Conservation (phyloP, 2,888 invertebrate genomes). For the Megaustenia siamemsis region DNA sequence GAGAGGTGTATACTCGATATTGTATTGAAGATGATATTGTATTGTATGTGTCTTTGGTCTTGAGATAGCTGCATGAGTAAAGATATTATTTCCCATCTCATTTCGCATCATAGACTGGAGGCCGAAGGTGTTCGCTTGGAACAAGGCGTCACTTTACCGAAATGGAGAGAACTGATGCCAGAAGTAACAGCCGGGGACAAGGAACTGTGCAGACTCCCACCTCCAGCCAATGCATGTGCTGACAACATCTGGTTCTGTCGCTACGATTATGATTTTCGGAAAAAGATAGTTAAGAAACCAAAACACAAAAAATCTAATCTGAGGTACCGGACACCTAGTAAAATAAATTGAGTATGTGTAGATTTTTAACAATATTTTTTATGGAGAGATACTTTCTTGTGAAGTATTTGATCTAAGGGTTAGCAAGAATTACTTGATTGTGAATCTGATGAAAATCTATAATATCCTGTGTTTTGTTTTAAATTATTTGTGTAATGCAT, state of each 20-base stretch:
- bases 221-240: constrained; percentile 40
- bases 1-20: too few species aligned
- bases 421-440: too few species aligned
- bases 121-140: constrained; percentile 37
- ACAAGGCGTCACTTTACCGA: constrained; percentile 35
- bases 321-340: constrained; percentile 40
- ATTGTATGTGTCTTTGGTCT: too few species aligned
- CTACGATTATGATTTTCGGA: constrained; percentile 47
- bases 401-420: too few species aligned
- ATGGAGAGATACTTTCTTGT: too few species aligned
- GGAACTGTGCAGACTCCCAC: constrained; percentile 16
- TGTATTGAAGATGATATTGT: too few species aligned
- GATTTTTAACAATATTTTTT: background rate
- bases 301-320: constrained; percentile 49
- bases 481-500: too few species aligned
- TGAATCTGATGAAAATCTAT: too few species aligned
- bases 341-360: background rate
- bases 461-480: too few species aligned
- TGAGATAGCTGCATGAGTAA: background rate
- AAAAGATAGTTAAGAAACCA: constrained; percentile 47
- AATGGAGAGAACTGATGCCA: constrained; percentile 36
- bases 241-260: constrained; percentile 55
- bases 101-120: constrained; percentile 28
- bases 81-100: background rate
- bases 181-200: constrained; percentile 29